Conservation (phyloP, 2,797 vertebrate species). For the Tinamus major region DNA sequence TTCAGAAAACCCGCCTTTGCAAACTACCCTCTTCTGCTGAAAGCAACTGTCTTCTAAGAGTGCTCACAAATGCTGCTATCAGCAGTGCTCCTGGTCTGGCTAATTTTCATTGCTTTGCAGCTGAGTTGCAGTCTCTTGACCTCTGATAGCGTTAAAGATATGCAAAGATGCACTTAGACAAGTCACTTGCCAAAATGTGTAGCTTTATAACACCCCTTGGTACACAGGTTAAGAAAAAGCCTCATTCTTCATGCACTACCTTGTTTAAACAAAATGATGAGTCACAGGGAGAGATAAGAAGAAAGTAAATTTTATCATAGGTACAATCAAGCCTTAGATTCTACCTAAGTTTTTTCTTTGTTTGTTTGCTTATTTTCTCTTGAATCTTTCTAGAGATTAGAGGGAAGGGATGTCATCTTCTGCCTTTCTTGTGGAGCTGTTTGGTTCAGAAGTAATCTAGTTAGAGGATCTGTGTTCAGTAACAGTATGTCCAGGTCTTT, state of each 20-base stretch:
- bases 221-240: neutral
- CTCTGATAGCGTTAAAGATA: neutral
- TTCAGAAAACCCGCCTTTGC: neutral
- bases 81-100: neutral
- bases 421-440: neutral
- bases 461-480: neutral
- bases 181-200: neutral
- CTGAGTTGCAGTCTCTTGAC: neutral
- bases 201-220: neutral
- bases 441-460: no score
- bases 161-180: neutral
- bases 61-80: neutral
- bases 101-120: neutral
- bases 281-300: neutral
- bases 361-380: neutral
- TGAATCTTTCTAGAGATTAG: neutral
- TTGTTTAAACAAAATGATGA: neutral
- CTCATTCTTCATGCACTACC: neutral
- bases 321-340: neutral
- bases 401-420: neutral
- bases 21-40: neutral
- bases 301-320: neutral
- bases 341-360: no score
- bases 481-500: neutral
- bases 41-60: neutral